Evolutionary conservation across 2,888 invertebrate genomes (phyloP).

Genomic region (Dicyrtomina minuta): DNA sequence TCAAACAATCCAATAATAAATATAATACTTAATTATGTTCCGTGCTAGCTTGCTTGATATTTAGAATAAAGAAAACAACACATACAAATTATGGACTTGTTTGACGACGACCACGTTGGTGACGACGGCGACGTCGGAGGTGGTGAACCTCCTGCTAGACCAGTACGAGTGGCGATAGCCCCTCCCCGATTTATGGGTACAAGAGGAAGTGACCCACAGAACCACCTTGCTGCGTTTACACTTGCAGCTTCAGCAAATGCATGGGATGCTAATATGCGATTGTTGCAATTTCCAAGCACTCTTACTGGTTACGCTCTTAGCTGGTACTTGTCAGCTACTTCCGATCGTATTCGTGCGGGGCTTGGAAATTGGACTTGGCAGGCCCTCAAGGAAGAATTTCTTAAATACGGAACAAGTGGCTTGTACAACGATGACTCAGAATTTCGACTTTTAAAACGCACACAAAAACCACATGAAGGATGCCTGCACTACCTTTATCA

Average conservation of each 20-base stretch:
- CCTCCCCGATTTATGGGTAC: constrained; percentile 1
- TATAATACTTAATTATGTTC: no score
- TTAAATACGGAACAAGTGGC: not conserved
- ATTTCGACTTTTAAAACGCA: not conserved
- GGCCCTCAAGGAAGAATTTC: not conserved
- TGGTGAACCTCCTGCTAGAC: no score
- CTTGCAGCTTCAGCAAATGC: not conserved
- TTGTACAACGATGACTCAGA: not conserved
- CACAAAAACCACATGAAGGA: not conserved
- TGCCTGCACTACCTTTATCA: not conserved
- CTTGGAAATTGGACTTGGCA: not conserved
- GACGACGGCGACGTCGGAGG: no score
- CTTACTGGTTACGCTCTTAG: not conserved
- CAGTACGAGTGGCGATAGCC: constrained; percentile 10
- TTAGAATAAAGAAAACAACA: no score
- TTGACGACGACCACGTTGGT: no score
- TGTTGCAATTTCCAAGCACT: not conserved
- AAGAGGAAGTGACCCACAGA: not conserved
- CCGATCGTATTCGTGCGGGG: not conserved
- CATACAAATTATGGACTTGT: no score
- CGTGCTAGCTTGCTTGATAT: no score
- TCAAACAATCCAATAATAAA: no score
- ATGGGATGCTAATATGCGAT: constrained; percentile 5
- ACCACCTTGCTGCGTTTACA: not conserved
- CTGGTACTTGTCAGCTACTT: constrained; percentile 17